A percentile compares a stretch with the other conserved stretches of the same genome.
phyloP scores from a whole-genome alignment of 2,888 invertebrate species.

The Chrysolina haemoptera region DNA sequence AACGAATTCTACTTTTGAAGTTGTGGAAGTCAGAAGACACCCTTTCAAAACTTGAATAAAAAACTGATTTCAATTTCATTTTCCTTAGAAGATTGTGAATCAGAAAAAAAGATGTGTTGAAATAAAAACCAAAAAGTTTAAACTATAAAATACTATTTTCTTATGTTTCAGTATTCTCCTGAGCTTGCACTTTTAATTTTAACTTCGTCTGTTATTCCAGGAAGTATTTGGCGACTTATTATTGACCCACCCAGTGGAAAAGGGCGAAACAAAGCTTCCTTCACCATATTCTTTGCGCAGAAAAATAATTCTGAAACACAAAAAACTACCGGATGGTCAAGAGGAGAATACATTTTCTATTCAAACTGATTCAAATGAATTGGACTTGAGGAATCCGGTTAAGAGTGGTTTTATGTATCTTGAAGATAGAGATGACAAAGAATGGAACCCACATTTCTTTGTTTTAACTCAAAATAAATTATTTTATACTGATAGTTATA shows the following conservation, averaged over 20 bases:
- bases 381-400: conserved; percentile 85
- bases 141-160: too few relatives aligned
- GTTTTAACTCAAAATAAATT: conserved; percentile 90
- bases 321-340: conserved; percentile 92
- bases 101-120: too few relatives aligned
- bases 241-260: conserved; percentile 82
- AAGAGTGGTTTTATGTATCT: conserved; percentile 92
- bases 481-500: conserved; percentile 84
- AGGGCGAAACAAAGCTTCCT: conserved; percentile 84
- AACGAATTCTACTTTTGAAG: too few relatives aligned
- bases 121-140: too few relatives aligned
- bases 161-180: too few relatives aligned
- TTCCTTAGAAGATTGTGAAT: too few relatives aligned
- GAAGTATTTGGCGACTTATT: conserved; percentile 92
- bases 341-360: conserved; percentile 79
- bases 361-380: conserved; percentile 77
- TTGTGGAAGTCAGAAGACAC: too few relatives aligned
- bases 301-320: conserved; percentile 90
- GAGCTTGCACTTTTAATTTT: too few relatives aligned
- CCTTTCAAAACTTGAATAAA: too few relatives aligned
- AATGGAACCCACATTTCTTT: conserved; percentile 95
- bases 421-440: conserved; percentile 90
- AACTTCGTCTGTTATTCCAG: conserved; percentile 36
- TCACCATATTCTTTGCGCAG: conserved; percentile 86
- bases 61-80: too few relatives aligned